A percentile compares a stretch with the other conserved stretches of the same genome.
phyloP scores from a whole-genome alignment of 2,113 vertebrate species.

The Collichthys lucidus region DNA sequence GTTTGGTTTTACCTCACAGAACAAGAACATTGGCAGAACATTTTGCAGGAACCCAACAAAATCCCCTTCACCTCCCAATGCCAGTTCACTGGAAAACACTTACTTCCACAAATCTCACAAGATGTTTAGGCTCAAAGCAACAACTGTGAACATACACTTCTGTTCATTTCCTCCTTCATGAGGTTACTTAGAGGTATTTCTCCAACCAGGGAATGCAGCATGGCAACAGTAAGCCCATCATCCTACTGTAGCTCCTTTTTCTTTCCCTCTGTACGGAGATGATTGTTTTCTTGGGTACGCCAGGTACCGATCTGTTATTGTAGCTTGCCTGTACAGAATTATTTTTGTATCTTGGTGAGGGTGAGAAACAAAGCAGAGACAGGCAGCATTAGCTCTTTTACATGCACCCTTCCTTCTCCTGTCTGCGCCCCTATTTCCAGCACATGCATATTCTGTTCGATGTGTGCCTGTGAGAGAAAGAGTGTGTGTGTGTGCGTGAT shows the following conservation, averaged over 20 bases:
- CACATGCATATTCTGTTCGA: constrained; percentile 61
- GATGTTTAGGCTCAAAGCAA: constrained; percentile 9
- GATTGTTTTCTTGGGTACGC: constrained; percentile 29
- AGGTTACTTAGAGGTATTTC: neutral
- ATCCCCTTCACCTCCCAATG: constrained; percentile 3
- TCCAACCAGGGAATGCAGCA: neutral
- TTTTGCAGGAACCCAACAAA: constrained; percentile 11
- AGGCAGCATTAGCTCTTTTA: constrained; percentile 39
- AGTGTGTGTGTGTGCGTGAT: neutral
- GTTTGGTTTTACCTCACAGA: constrained; percentile 43
- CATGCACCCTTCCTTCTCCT: constrained; percentile 27
- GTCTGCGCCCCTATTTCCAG: constrained; percentile 54
- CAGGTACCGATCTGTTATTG: constrained; percentile 23
- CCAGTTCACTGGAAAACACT: neutral
- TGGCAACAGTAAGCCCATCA: constrained; percentile 8
- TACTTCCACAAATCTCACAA: constrained; percentile 8
- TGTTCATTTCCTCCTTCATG: constrained; percentile 7
- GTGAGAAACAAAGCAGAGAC: constrained; percentile 42
- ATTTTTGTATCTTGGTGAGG: constrained; percentile 59
- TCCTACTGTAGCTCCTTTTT: constrained; percentile 14
- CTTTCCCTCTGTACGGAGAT: constrained; percentile 4
- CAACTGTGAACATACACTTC: constrained; percentile 17
- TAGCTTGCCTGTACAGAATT: constrained; percentile 41
- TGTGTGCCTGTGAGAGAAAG: constrained; percentile 21
- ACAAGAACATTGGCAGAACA: constrained; percentile 17